Evolutionary conservation across 2,113 vertebrate genomes (phyloP), one percentile per base, ranked within the genome.

Genomic region (Pangasianodon gigas): DNA sequence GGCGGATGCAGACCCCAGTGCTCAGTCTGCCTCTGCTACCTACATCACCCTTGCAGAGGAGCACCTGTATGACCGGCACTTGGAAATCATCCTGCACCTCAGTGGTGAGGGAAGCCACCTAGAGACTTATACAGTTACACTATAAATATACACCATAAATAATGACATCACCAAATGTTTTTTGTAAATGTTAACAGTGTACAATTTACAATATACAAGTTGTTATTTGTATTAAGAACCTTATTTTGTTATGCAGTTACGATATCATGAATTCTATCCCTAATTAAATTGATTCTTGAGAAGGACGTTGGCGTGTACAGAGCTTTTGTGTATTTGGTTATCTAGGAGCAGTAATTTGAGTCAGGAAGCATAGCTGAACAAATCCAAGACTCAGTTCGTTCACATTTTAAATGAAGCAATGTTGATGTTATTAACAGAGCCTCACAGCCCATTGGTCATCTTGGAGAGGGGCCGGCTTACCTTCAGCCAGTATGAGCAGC

Each of bases 51-150:
- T 99, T 93, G 98, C 98, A 0, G 98, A 99, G 93, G 96, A 96
- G 85, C 97, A 99, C 93, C 90, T 46, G 2, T 99, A 97, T 0
- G 97, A 99, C 94, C 94, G 97, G 79, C 94, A 96, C 90, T 95
- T 99, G 94, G 98, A 99, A 95, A 97, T 99, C 92, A 96, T 99
- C 89, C 95, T 99, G 91, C 95, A 99, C 89, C 97, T 98, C 51
- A 98, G 98, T 3, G 98, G 98, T 99, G 92, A 98, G 97, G 32
- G 6, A 54, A 60, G 24, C 46, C 21, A 13, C 10, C 2, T 37
- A 67, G 8, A 48, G 2, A 37, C n/a, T 80, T 77, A 26, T 41
- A 84, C 32, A 13, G 32, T 58, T 56, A 41, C 54, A 58, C 21
- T 13, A 77, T 71, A 37, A 71, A 75, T 75, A 44, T 79, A 29